Conservation (phyloP, 2,113 vertebrate species). For the Odocoileus hemionus region DNA sequence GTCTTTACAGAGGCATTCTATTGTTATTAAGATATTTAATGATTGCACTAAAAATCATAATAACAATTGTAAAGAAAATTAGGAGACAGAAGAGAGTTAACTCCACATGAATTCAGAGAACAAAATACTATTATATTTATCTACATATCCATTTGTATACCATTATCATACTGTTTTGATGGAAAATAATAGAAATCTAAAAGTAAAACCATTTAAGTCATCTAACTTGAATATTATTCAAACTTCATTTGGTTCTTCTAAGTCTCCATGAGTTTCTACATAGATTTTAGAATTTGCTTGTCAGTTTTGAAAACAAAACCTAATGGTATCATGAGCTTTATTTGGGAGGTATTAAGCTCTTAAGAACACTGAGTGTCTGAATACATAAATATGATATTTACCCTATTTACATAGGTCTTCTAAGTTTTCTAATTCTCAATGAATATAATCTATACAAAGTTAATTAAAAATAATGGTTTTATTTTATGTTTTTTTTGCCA, state of each 20-base stretch:
- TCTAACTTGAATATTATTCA: not conserved
- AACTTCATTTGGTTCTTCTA: not conserved
- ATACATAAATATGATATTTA: not conserved
- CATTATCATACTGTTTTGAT: not conserved
- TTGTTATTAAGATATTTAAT: not conserved
- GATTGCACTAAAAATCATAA: not conserved
- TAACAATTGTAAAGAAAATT: not conserved
- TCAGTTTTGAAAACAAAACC: not conserved
- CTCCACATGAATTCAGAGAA: not conserved
- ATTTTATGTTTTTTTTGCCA: not conserved
- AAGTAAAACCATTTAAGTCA: not conserved
- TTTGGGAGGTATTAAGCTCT: not conserved
- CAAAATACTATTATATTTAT: not conserved
- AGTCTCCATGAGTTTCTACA: not conserved
- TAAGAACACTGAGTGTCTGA: not conserved
- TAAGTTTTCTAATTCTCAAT: not conserved
- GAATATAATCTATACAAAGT: not conserved
- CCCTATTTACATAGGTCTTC: not conserved
- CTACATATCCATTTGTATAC: not conserved
- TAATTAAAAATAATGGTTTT: not conserved
- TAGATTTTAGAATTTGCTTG: not conserved
- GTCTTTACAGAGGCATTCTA: not conserved
- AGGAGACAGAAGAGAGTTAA: not conserved
- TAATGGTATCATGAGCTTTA: not conserved
- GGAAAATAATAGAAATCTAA: not conserved